Conservation (phyloP, 2,797 vertebrate genomes). For the Bovichtus variegatus region DNA sequence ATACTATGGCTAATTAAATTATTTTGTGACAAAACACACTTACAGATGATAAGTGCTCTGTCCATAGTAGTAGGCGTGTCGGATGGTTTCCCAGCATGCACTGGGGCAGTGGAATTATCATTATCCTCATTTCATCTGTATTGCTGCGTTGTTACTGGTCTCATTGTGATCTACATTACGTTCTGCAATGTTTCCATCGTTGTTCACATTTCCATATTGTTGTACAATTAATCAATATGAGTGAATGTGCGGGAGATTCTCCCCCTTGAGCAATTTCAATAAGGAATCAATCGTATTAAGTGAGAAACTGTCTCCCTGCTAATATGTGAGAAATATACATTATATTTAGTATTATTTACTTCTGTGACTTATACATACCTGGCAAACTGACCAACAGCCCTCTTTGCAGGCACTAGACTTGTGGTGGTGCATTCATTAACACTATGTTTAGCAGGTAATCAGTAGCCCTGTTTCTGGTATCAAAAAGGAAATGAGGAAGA, state of each 20-base stretch:
- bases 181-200: background rate
- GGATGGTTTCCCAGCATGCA: slow-evolving; percentile 4
- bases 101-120: background rate
- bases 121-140: background rate
- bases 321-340: background rate
- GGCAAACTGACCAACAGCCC: background rate
- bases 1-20: slow-evolving; percentile 1
- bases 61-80: background rate
- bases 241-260: background rate
- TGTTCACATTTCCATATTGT: slow-evolving; percentile 8
- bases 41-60: slow-evolving; percentile 5
- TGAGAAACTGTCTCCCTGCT: background rate
- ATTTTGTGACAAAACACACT: slow-evolving; percentile 13
- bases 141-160: background rate
- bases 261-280: background rate
- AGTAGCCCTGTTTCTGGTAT: background rate
- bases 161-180: slow-evolving; percentile 2
- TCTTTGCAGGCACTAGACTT: background rate
- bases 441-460: background rate
- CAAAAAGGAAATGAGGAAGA: background rate
- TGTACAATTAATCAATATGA: slow-evolving; percentile 6
- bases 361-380: background rate
- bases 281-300: background rate
- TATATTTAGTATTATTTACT: background rate
- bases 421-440: background rate